A percentile compares a stretch with the other conserved stretches of the same genome.
Conservation (phyloP, 2,113 vertebrate species). For the Pontoporia blainvillei region DNA sequence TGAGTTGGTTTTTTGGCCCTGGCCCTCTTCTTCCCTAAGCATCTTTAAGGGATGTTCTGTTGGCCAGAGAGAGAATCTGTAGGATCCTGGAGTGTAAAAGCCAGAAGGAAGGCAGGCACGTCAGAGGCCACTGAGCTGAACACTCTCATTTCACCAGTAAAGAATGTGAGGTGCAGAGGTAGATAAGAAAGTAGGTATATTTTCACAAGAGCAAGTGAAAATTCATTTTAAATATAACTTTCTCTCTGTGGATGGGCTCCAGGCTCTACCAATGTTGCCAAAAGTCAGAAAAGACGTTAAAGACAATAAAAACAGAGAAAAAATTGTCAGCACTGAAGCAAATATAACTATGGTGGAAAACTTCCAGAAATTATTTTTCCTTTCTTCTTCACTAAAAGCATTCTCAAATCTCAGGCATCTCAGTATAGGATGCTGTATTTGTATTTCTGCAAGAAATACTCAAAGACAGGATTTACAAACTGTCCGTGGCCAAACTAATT, state of each 20-base stretch:
- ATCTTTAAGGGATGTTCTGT: neutral
- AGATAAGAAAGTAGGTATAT: neutral
- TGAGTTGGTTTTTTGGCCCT: neutral
- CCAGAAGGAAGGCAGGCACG: neutral
- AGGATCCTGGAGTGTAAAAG: neutral
- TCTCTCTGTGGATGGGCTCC: neutral
- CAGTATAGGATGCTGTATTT: neutral
- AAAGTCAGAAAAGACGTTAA: neutral
- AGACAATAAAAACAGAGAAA: slow-evolving; percentile 1
- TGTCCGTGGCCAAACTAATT: neutral
- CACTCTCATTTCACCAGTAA: neutral
- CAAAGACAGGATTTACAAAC: neutral
- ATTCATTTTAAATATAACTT: slow-evolving; percentile 2
- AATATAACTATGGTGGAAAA: neutral
- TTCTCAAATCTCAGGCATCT: neutral
- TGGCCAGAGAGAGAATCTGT: neutral
- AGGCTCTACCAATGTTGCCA: neutral
- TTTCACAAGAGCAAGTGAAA: slow-evolving; percentile 4
- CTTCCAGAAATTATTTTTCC: neutral
- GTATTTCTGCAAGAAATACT: neutral
- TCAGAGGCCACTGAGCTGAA: neutral
- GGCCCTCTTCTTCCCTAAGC: neutral
- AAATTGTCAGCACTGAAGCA: neutral
- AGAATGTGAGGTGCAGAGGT: neutral
- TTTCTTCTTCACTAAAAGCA: slow-evolving; percentile 1